Percentiles rank a stretch among this genome's conserved stretches.
Conservation (phyloP, 2,113 vertebrate species). For the Myrmecobius fasciatus region DNA sequence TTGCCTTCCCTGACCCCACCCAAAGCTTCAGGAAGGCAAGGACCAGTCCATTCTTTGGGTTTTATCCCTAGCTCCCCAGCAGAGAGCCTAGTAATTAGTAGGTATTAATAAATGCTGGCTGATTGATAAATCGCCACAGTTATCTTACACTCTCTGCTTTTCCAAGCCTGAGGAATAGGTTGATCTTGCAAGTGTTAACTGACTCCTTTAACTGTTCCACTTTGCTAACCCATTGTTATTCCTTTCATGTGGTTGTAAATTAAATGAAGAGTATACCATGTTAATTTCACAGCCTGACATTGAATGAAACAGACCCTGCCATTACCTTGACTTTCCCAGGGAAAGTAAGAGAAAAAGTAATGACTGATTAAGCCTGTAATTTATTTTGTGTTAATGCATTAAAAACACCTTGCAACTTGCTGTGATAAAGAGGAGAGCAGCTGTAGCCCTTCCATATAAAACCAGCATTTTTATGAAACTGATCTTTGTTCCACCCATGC, state of each 20-base stretch:
- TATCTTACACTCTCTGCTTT: neutral
- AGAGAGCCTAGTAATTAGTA: neutral
- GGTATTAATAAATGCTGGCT: neutral
- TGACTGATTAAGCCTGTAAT: constrained; percentile 35
- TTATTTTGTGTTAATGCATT: constrained; percentile 46
- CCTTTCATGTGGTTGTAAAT: constrained; percentile 32
- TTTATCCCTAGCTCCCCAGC: neutral
- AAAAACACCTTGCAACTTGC: constrained; percentile 49
- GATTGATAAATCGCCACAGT: neutral
- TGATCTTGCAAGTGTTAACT: neutral
- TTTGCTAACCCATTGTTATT: constrained; percentile 19
- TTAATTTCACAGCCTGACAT: constrained; percentile 14
- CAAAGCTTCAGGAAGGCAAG: neutral
- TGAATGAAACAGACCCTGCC: constrained; percentile 16
- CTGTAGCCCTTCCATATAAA: constrained; percentile 34
- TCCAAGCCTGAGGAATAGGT: constrained; percentile 3
- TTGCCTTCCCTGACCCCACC: neutral
- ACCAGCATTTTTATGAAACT: constrained; percentile 24
- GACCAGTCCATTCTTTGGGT: neutral
- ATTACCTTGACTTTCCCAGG: constrained; percentile 42
- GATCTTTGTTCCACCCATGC: constrained; percentile 57
- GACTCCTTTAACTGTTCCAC: constrained; percentile 36
- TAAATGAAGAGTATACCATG: constrained; percentile 3
- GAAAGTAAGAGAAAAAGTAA: constrained; percentile 35
- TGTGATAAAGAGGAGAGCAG: constrained; percentile 33